Evolutionary conservation across 2,888 invertebrate species (phyloP).

Genomic region (Rapana venosa): DNA sequence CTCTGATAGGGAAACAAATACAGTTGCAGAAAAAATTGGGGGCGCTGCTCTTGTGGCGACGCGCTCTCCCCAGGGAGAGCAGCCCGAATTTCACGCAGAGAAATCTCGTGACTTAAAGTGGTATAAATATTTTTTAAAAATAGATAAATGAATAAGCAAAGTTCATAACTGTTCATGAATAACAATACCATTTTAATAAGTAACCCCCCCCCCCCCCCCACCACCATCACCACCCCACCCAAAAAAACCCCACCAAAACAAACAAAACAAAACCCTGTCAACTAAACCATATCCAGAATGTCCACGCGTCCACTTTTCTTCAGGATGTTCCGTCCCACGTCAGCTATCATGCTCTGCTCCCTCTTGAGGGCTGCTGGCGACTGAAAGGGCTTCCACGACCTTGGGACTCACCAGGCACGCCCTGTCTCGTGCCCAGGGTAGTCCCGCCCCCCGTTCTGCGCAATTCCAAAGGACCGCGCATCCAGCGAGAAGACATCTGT

Average conservation of each 20-base stretch:
- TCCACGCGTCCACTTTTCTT: constrained; percentile 10
- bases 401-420: constrained; percentile 41
- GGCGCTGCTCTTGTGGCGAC: too few species aligned
- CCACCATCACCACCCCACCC: too few species aligned
- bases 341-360: constrained; percentile 27
- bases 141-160: too few species aligned
- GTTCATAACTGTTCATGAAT: too few species aligned
- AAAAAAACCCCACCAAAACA: neutral
- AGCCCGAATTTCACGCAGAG: too few species aligned
- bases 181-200: too few species aligned
- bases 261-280: neutral
- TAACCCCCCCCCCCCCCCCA: too few species aligned
- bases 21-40: too few species aligned
- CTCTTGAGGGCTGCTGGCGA: constrained; percentile 27
- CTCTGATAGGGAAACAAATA: too few species aligned
- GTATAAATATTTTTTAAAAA: too few species aligned
- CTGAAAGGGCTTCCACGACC: constrained; percentile 19
- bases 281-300: neutral
- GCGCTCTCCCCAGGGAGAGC: too few species aligned
- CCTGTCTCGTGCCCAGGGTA: neutral
- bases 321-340: constrained; percentile 35
- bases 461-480: neutral
- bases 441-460: neutral
- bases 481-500: constrained; percentile 36
- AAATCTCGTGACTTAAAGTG: too few species aligned